Base-by-base conservation (phyloP, 2,113 vertebrate species). In the Xerus inauris region DNA sequence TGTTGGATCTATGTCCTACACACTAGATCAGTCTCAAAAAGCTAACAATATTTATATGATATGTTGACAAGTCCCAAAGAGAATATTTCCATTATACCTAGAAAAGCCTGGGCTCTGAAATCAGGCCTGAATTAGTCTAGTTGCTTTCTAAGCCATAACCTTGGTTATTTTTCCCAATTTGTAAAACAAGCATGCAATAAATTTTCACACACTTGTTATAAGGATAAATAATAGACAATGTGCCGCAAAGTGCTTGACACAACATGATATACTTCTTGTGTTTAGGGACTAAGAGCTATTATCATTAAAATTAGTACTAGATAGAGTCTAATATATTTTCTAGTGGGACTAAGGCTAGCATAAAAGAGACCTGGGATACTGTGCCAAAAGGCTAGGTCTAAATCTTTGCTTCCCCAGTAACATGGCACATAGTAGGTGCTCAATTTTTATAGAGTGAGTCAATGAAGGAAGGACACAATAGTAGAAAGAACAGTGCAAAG, bases 191-290 rank as follows among this genome's bases (percentile, higher is more conserved):
- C 71, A 38, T 6, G 24, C 38, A 89, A 93, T 42, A 89, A 92
- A 89, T 89, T 89, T 72, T 94, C 49, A 57, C 85, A 93, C 90
- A 90, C 4, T 57, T 96, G 22, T 54, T 76, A 13, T 85, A 83
- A 94, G 28, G 22, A 35, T 89, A 81, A 72, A 90, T 10, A 86
- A 91, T 3, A 75, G n/a, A 75, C 54, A 83, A 59, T 67, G 17
- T 85, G 42, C 35, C 35, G 3, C 6, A 89, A 19, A 87, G 16
- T 14, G 19, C 20, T 87, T 87, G 89, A 28, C 62, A 83, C 40
- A 87, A 69, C 35, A 40, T 82, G 59, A 86, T 72, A 73, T 38
- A 62, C 9, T 79, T 65, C 57, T 67, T 17, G 24, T 65, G 19
- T 8, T 84, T 91, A 87, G 75, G 40, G 38, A 67, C 49, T 49